phyloP scores from a whole-genome alignment of 2,797 vertebrate genomes.

The Chaetodon trifasciatus region DNA sequence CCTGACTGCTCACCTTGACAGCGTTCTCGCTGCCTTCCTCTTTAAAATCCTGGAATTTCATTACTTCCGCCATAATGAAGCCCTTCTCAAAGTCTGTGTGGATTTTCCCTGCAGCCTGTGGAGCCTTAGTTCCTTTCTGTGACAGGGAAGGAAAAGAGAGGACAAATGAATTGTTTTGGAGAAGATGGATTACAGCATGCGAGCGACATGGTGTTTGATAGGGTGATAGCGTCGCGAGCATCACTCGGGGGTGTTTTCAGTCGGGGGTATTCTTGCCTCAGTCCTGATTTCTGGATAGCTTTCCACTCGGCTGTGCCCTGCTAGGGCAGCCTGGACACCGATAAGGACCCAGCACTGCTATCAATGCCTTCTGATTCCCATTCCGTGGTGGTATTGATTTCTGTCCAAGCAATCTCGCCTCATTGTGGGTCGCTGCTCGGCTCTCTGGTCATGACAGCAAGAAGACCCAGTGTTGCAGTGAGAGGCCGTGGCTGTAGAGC shows the following conservation, averaged over 20 bases:
- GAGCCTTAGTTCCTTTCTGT: conserved; percentile 95
- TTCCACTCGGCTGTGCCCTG: conserved; percentile 81
- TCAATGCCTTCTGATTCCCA: conserved; percentile 87
- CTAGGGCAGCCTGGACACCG: conserved; percentile 80
- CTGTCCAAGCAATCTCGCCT: conserved; percentile 87
- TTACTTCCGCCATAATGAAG: conserved; percentile 98
- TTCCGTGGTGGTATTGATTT: conserved; percentile 92
- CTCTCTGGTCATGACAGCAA: conserved; percentile 83
- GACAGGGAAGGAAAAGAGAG: conserved; percentile 81
- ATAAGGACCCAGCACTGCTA: conserved; percentile 88
- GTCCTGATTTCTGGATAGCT: conserved; percentile 83
- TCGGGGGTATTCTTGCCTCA: conserved; percentile 69
- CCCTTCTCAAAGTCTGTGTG: conserved; percentile 94
- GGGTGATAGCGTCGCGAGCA: conserved; percentile 75
- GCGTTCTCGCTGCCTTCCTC: conserved; percentile 93
- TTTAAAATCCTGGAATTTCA: conserved; percentile 98
- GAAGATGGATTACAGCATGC: conserved; percentile 88
- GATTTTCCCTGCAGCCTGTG: conserved; percentile 95
- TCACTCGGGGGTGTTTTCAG: conserved; percentile 77
- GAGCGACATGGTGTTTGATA: conserved; percentile 82
- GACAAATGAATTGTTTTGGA: conserved; percentile 90
- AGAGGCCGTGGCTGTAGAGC: conserved; percentile 70
- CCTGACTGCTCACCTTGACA: conserved; percentile 97
- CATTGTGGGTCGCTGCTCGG: conserved; percentile 87
- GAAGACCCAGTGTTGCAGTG: conserved; percentile 78